Percentiles rank a stretch among this genome's conserved stretches.
These are phyloP conservation scores for Paramisgurnus dabryanus DNA, from an alignment of 2,113 vertebrate genomes.

Conservation along the genomic window DNA sequence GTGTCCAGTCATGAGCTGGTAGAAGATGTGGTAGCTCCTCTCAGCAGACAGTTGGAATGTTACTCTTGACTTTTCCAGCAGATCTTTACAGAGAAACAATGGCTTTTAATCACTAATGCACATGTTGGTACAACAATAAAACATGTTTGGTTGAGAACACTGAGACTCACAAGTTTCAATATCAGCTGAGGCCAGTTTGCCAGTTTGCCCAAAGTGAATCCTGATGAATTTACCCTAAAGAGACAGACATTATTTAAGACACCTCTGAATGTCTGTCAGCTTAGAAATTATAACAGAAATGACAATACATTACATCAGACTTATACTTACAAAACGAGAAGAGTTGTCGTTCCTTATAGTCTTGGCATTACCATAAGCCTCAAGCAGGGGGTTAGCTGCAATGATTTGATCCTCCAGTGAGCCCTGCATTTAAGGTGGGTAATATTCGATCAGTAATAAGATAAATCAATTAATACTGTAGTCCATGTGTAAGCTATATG, in stretches of 20 bases:
- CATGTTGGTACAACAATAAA: too few species aligned
- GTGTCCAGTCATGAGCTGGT: constrained; percentile 74
- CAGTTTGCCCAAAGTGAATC: constrained; percentile 80
- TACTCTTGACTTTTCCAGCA: too few species aligned
- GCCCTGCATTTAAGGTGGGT: constrained; percentile 70
- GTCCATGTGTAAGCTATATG: not conserved
- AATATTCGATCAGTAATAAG: not conserved
- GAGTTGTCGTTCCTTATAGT: constrained; percentile 77
- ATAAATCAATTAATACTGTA: not conserved
- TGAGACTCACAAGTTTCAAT: too few species aligned
- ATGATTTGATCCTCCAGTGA: constrained; percentile 78
- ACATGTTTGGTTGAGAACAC: too few species aligned
- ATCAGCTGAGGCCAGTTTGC: too few species aligned
- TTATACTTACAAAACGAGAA: constrained; percentile 70
- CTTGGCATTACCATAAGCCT: constrained; percentile 65
- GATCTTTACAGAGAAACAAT: too few species aligned
- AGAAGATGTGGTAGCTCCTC: constrained; percentile 76
- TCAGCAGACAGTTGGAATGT: constrained; percentile 73
- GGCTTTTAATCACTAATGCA: too few species aligned
- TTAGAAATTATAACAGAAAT: too few species aligned
- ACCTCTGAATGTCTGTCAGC: constrained; percentile 74
- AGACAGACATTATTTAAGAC: not conserved
- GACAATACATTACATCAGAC: too few species aligned
- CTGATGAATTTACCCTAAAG: constrained; percentile 90
- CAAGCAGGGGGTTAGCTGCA: constrained; percentile 57